Base-by-base conservation (phyloP, 2,113 vertebrate species). In the Rynchops niger region DNA sequence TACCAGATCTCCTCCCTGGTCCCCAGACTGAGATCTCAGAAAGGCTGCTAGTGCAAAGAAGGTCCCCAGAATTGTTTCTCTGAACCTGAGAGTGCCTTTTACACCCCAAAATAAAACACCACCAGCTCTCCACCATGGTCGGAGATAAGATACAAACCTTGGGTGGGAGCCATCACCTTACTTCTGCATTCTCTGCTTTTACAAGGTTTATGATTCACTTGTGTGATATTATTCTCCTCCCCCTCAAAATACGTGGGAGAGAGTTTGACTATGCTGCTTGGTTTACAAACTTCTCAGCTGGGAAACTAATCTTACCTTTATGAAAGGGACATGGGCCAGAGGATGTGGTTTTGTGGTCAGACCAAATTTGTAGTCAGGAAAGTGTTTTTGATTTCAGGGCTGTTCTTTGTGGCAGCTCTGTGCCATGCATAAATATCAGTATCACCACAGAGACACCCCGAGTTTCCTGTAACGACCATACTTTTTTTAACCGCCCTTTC, bases 181-280 rank as follows among this genome's bases (percentile, higher is more conserved):
- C 70, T 89, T 67, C 32, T 42, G 6, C 27, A 77, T 77, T 94
- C 86, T 82, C 56, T 90, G 55, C 52, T 34, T 86, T 72, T 72
- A 70, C 56, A 47, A 8, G 19, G 5, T 70, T 77, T 70, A 43
- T 84, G 91, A 87, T 93, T 96, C 93, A 93, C 61, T 67, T 84
- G 45, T 43, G 23, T 79, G 91, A n/a, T 61, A 81, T 62, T 79
- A 42, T 67, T 73, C 81, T 95, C 72, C 73, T 94, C 89, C 86
- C 50, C 47, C 38, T 87, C 95, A 52, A 79, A 95, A 61, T 62
- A 89, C 2, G 77, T 69, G 65, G 86, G 88, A 92, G 85, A 59
- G 9, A 74, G 23, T 92, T 81, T 43, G 45, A 67, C 14, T 43
- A 36, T 0, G 0, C 36, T 42, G 4, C 69, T 43, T 49, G 50